Conservation (phyloP, 2,797 vertebrate species). For the Intellagama lesueurii region DNA sequence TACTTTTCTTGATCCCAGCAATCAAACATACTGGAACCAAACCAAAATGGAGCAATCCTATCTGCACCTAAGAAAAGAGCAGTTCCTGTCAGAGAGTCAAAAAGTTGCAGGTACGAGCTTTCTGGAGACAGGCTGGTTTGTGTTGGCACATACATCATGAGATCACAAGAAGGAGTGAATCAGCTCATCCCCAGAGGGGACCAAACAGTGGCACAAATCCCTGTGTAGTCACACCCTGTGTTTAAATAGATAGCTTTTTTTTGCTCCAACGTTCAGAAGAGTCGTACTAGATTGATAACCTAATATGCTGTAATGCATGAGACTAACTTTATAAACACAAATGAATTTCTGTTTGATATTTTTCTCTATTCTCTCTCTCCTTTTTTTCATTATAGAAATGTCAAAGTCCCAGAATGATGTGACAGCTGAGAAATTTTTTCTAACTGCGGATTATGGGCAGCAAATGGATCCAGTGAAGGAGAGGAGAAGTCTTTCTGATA, state of each 20-base stretch:
- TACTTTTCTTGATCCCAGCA: too few species aligned
- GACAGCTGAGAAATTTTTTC: conserved; percentile 75
- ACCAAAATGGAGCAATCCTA: too few species aligned
- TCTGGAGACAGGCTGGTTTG: too few species aligned
- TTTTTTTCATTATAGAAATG: conserved; percentile 80
- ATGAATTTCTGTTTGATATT: not conserved
- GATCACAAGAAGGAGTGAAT: too few species aligned
- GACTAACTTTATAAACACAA: conserved; percentile 29
- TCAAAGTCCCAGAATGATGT: conserved; percentile 93
- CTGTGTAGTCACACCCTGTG: too few species aligned
- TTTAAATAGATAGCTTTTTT: conserved; percentile 27
- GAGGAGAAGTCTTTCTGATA: conserved; percentile 87
- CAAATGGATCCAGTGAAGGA: conserved; percentile 63
- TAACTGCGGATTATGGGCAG: conserved; percentile 69
- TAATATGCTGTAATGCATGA: conserved; percentile 38
- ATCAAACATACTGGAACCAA: too few species aligned
- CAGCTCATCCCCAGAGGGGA: too few species aligned
- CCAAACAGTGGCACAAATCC: too few species aligned
- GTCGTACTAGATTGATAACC: not conserved
- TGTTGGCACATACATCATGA: too few species aligned
- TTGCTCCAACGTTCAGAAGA: not conserved
- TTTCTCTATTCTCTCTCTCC: conserved; percentile 10
- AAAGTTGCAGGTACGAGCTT: too few species aligned
- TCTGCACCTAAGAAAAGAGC: too few species aligned
- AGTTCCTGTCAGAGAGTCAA: too few species aligned